Evolutionary conservation across 2,113 vertebrate species (phyloP).

Genomic region (Mirza zaza): DNA sequence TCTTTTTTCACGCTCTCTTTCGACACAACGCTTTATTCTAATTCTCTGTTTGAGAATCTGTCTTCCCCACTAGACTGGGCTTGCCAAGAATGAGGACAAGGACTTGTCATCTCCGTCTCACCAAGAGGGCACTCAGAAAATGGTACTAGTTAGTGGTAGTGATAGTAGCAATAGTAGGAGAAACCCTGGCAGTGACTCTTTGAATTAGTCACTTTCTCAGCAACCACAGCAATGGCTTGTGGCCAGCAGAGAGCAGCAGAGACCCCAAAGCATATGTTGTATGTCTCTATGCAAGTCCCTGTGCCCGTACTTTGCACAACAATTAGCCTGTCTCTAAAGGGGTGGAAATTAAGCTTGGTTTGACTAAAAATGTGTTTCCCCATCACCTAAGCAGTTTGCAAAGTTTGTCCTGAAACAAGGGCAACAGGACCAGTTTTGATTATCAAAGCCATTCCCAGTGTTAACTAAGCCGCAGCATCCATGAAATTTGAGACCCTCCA

Average conservation of each 20-base stretch:
- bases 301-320: background rate
- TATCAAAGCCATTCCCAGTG: slow-evolving; percentile 36
- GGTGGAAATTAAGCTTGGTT: background rate
- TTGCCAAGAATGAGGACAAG: background rate
- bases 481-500: background rate
- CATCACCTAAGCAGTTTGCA: slow-evolving; percentile 39
- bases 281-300: background rate
- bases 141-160: background rate
- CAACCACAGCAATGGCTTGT: background rate
- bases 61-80: background rate
- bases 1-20: background rate
- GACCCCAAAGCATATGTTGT: background rate
- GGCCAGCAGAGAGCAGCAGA: slow-evolving; percentile 73
- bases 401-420: slow-evolving; percentile 55
- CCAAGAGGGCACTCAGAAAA: background rate
- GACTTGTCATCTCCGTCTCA: background rate
- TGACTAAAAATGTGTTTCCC: slow-evolving; percentile 59
- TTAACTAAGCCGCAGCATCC: background rate
- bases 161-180: background rate
- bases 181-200: background rate
- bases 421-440: slow-evolving; percentile 37
- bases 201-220: background rate
- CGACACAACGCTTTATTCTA: background rate
- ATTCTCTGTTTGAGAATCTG: background rate
- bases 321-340: background rate